These are phyloP conservation scores for Neogale vison DNA, from an alignment of 2,113 vertebrate genomes.

Conservation along the genomic window DNA sequence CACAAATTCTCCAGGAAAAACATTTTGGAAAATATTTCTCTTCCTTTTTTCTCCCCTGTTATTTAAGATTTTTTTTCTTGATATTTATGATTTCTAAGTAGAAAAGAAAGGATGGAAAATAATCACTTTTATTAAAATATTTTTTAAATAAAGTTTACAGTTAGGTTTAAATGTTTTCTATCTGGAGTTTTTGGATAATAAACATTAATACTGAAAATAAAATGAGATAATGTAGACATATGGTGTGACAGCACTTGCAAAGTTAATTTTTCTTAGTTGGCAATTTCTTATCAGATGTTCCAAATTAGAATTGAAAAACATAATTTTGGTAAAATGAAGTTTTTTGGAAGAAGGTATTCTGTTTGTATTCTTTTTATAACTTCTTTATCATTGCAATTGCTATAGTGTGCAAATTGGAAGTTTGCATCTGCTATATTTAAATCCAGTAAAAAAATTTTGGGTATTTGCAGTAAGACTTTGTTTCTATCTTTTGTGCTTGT, in stretches of 20 bases:
- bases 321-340: neutral
- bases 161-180: neutral
- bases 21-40: neutral
- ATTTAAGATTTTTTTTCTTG: neutral
- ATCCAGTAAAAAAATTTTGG: neutral
- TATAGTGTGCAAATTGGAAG: neutral
- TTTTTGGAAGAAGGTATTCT: neutral
- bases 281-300: constrained; percentile 13
- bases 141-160: neutral
- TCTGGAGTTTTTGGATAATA: neutral
- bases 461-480: neutral
- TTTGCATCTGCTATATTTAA: neutral
- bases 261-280: constrained; percentile 49
- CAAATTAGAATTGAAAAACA: constrained; percentile 21
- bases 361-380: neutral
- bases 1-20: neutral
- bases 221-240: neutral
- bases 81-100: neutral
- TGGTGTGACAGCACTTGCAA: neutral
- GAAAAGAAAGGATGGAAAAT: neutral
- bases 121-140: neutral
- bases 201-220: constrained; percentile 3
- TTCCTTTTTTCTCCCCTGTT: neutral
- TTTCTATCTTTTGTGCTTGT: neutral
- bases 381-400: neutral